A percentile compares a stretch with the other conserved stretches of the same genome.
phyloP scores from a whole-genome alignment of 2,888 invertebrate genomes.

The Eretmocerus hayati region DNA sequence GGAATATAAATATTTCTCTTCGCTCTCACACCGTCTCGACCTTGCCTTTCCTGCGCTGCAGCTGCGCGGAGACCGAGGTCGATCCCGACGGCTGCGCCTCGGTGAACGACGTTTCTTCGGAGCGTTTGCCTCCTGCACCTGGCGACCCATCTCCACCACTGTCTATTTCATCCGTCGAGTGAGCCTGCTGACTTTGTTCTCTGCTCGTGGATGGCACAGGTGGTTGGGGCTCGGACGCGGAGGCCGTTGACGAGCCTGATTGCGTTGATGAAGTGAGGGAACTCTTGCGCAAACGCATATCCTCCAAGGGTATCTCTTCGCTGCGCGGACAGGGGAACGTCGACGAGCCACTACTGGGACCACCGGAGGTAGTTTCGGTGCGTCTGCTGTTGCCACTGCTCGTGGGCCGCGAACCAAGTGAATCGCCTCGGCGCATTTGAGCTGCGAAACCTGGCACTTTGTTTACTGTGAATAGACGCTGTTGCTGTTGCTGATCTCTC shows the following conservation, averaged over 20 bases:
- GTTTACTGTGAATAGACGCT: conserved; percentile 42
- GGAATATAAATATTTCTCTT: too few relatives aligned
- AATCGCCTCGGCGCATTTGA: conserved; percentile 49
- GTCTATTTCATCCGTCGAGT: too few relatives aligned
- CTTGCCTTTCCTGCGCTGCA: conserved; percentile 51
- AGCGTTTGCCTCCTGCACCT: conserved; percentile 37
- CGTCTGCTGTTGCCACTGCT: conserved; percentile 23
- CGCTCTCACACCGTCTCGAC: conserved; percentile 61
- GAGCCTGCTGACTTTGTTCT: too few relatives aligned
- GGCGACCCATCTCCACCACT: too few relatives aligned
- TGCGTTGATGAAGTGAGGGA: conserved; percentile 34
- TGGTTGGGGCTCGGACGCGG: conserved; percentile 9
- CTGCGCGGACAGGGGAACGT: conserved; percentile 66
- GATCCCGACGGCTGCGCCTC: conserved; percentile 37
- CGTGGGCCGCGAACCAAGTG: neutral
- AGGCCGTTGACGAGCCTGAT: conserved; percentile 7
- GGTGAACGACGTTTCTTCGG: conserved; percentile 76
- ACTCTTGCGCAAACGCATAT: conserved; percentile 54
- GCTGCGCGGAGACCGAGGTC: too few relatives aligned
- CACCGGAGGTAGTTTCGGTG: neutral
- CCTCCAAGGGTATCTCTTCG: conserved; percentile 75
- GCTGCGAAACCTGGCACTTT: conserved; percentile 53
- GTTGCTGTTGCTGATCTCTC: conserved; percentile 18
- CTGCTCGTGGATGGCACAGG: too few relatives aligned
- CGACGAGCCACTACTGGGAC: conserved; percentile 50